Evolutionary conservation across 1,140 invertebrate species (phyloP), one percentile per base, ranked within the genome.

Genomic region (Drosophila arawakana): DNA sequence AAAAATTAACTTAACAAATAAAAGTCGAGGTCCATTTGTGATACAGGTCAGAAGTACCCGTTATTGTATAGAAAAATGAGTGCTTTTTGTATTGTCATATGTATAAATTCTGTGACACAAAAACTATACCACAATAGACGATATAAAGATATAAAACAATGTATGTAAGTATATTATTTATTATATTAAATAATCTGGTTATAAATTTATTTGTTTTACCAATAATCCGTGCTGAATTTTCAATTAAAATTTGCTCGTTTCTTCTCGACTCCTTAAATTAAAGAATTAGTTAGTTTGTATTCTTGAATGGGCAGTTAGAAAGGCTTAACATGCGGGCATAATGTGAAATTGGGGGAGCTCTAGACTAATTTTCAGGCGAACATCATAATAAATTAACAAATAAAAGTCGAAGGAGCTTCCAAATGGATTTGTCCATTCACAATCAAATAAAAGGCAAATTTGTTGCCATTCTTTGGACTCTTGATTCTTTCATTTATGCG

Each of bases 331-430:
- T 52, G 61, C 69, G 67, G 59, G 66, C 71, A 86, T 85, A 81
- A 86, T 85, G 82, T 76, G 72, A 86, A 86, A 85, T 86, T 86
- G 75, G 76, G 67, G 65, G 72, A 81, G 69, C 82, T 86, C 66
- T 76, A 75, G 79, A 86, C 83, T 86, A 81, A 86, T 86, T 86
- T 86, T 86, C 82, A 79, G 69, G 37, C 70, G 82, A 86, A 86
- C 82, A 86, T 86, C 83, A 86, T 80, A 86, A 86, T 86, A 86
- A 86, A 86, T 86, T 86, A 86, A 88, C 82, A 88, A 86, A 86
- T 86, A 88, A 86, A 86, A 88, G 69, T 88, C 67, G 70, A 62
- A 37, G 37, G 8, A 11, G 35, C 70, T 71, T 49, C 54, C 81
- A 74, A 83, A 83, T 77, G 80, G 81, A 80, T 78, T 80, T 83